These are phyloP conservation scores for Tamias sibiricus DNA, from an alignment of 2,113 vertebrate genomes.

Conservation along the genomic window DNA sequence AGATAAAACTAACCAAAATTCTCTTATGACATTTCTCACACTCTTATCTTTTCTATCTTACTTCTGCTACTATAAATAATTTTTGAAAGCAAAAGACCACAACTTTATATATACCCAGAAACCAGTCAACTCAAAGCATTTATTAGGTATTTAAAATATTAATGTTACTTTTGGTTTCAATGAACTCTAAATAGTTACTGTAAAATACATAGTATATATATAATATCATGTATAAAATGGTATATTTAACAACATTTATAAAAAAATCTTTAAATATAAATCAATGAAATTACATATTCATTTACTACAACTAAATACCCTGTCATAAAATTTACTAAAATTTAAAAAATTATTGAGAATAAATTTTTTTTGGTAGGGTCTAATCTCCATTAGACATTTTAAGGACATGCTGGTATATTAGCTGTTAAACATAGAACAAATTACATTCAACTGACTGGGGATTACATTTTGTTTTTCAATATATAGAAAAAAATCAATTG, in stretches of 20 bases:
- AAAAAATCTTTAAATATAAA: conserved; percentile 27
- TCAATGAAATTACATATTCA: conserved; percentile 52
- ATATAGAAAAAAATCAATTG: conserved; percentile 47
- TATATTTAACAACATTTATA: not conserved
- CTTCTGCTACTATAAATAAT: conserved; percentile 35
- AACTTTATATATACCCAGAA: not conserved
- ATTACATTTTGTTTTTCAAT: conserved; percentile 36
- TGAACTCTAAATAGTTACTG: conserved; percentile 29
- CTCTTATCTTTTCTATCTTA: not conserved
- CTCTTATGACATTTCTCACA: conserved; percentile 38
- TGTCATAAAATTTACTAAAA: conserved; percentile 2
- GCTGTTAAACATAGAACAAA: conserved; percentile 1
- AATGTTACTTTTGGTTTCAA: conserved; percentile 14
- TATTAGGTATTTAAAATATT: conserved; percentile 53
- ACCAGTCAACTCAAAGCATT: not conserved
- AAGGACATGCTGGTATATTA: not conserved
- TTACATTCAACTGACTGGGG: not conserved
- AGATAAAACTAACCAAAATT: not conserved
- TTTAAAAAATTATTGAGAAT: not conserved
- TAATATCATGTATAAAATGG: not conserved
- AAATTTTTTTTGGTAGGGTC: too few relatives aligned
- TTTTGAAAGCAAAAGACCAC: not conserved
- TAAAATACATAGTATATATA: not conserved
- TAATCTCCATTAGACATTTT: not conserved
- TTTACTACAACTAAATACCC: conserved; percentile 31